Conservation (phyloP, 2,113 vertebrate genomes). For the Paramisgurnus dabryanus region DNA sequence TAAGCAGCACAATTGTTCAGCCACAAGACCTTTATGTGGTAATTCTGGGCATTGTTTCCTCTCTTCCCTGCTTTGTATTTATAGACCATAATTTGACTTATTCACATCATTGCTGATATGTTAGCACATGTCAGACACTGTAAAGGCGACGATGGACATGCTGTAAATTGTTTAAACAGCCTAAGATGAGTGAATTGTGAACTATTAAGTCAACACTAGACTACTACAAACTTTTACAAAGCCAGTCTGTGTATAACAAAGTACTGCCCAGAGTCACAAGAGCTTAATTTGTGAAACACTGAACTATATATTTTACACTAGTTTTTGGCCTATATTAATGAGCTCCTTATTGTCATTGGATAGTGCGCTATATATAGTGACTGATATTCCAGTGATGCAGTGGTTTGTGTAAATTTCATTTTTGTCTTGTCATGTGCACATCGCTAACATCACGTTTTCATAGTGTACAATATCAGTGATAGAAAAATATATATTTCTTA, state of each 20-base stretch:
- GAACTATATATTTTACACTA: neutral
- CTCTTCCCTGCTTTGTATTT: neutral
- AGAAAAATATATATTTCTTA: conserved; percentile 50
- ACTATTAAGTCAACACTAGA: neutral
- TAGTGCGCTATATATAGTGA: neutral
- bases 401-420: neutral
- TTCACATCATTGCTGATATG: neutral
- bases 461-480: conserved; percentile 47
- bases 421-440: neutral
- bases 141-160: neutral
- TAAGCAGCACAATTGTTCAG: neutral
- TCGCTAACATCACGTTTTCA: conserved; percentile 35
- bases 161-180: neutral
- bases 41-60: neutral
- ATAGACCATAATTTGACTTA: neutral
- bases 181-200: neutral
- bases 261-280: neutral
- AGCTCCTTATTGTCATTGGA: neutral
- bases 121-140: neutral
- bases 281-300: neutral
- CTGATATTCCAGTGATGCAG: neutral
- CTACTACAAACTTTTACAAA: neutral
- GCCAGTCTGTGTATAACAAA: neutral
- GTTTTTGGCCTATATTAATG: neutral
- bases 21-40: neutral